Conservation (phyloP, 2,113 vertebrate genomes). For the Mesembrinibis cayennensis region DNA sequence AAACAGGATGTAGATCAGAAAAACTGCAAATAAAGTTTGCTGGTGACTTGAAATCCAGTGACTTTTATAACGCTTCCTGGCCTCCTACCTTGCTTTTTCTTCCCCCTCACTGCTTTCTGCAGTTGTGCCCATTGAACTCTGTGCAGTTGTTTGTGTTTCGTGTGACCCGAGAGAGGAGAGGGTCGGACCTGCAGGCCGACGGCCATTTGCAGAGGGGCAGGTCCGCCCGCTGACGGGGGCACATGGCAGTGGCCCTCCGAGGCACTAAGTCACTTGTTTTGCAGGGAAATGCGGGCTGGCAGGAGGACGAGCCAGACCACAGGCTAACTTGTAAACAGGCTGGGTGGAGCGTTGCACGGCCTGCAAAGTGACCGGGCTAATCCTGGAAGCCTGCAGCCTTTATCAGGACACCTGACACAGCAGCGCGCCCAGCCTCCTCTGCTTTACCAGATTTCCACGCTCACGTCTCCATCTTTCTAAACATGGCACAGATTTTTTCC, state of each 20-base stretch:
- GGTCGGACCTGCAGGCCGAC: fast-evolving
- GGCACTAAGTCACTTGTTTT: neutral
- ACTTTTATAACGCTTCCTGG: neutral
- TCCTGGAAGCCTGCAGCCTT: neutral
- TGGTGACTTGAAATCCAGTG: neutral
- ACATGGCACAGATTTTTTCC: neutral
- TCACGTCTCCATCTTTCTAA: neutral
- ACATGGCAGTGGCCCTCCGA: fast-evolving
- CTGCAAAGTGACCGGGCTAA: neutral
- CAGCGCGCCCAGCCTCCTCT: neutral
- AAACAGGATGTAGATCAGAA: neutral
- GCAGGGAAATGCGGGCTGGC: neutral
- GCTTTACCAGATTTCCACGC: neutral
- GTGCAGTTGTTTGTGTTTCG: neutral
- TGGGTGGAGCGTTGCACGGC: neutral
- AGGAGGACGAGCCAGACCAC: neutral
- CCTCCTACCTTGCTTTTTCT: neutral
- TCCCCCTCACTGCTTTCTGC: neutral
- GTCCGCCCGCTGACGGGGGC: fast-evolving
- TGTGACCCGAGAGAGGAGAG: neutral
- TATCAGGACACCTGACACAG: neutral
- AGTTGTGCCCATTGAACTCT: fast-evolving
- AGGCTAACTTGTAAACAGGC: neutral
- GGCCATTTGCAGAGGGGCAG: neutral
- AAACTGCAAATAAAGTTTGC: neutral